phyloP scores from a whole-genome alignment of 2,797 vertebrate species.

The Rhinatrema bivittatum region DNA sequence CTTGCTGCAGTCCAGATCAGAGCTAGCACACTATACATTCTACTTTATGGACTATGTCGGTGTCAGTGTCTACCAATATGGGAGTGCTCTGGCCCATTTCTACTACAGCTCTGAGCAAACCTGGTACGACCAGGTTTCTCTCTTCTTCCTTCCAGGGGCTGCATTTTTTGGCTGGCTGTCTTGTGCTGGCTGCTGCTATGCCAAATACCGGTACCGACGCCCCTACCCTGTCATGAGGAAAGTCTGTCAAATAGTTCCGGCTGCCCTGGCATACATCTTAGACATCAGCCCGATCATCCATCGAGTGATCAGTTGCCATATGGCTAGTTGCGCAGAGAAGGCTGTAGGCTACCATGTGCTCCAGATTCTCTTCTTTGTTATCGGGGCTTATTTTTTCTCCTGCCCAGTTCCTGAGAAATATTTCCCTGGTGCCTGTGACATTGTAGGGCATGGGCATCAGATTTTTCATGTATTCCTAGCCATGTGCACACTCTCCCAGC shows the following conservation, averaged over 20 bases:
- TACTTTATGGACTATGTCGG: slow-evolving; percentile 89
- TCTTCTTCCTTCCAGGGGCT: slow-evolving; percentile 69
- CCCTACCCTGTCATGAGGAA: slow-evolving; percentile 80
- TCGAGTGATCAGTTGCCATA: slow-evolving; percentile 61
- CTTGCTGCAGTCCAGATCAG: slow-evolving; percentile 82
- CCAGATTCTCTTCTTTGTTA: slow-evolving; percentile 76
- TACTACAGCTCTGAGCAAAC: slow-evolving; percentile 74
- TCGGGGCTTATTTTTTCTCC: slow-evolving; percentile 83
- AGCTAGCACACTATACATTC: slow-evolving; percentile 78
- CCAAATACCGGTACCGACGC: slow-evolving; percentile 72
- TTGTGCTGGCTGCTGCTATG: slow-evolving; percentile 78
- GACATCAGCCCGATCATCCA: slow-evolving; percentile 81
- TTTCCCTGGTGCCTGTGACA: slow-evolving; percentile 80
- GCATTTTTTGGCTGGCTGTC: slow-evolving; percentile 82
- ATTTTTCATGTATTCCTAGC: slow-evolving; percentile 83
- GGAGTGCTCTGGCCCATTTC: slow-evolving; percentile 77
- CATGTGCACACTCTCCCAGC: slow-evolving; percentile 78
- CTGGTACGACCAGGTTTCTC: slow-evolving; percentile 72
- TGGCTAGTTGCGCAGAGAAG: slow-evolving; percentile 64
- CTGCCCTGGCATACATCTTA: slow-evolving; percentile 68
- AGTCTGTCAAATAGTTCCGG: slow-evolving; percentile 78
- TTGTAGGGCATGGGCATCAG: slow-evolving; percentile 83
- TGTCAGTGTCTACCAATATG: slow-evolving; percentile 81
- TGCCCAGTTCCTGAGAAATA: slow-evolving; percentile 81
- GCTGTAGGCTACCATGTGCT: slow-evolving; percentile 71